Evolutionary conservation across 1,140 invertebrate genomes (phyloP).

Genomic region (Melanaphis sacchari): DNA sequence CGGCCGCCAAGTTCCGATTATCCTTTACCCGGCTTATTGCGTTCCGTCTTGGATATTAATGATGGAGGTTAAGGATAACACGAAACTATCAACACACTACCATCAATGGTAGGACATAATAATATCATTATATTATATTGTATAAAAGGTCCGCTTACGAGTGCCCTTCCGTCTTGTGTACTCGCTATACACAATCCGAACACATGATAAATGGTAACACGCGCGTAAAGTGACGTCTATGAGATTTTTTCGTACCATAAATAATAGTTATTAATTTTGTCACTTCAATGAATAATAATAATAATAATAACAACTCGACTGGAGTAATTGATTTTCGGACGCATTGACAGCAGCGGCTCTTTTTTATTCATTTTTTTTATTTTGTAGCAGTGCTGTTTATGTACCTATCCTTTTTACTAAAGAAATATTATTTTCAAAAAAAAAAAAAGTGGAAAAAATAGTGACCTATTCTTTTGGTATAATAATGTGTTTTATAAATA

Average conservation of each 20-base stretch:
- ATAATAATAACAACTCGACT: neutral
- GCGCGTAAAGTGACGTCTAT: neutral
- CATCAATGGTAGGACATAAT: neutral
- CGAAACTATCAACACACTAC: constrained; percentile 9
- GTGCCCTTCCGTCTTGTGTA: neutral
- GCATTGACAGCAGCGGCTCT: neutral
- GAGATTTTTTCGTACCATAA: neutral
- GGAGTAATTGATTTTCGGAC: neutral
- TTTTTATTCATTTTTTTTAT: neutral
- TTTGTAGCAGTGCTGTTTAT: neutral
- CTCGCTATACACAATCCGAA: neutral
- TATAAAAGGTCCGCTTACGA: neutral
- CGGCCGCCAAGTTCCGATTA: constrained; percentile 31
- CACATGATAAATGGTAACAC: constrained; percentile 9
- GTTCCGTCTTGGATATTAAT: constrained; percentile 9
- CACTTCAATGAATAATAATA: neutral
- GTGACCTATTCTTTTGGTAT: neutral
- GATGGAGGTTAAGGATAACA: neutral
- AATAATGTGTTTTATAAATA: neutral
- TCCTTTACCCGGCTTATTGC: neutral
- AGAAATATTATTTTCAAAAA: neutral
- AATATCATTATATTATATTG: neutral
- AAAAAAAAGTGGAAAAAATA: neutral
- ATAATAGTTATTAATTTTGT: constrained; percentile 40
- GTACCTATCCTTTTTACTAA: neutral